phyloP scores from a whole-genome alignment of 2,888 invertebrate species.

The Reticulitermes lucifugus region DNA sequence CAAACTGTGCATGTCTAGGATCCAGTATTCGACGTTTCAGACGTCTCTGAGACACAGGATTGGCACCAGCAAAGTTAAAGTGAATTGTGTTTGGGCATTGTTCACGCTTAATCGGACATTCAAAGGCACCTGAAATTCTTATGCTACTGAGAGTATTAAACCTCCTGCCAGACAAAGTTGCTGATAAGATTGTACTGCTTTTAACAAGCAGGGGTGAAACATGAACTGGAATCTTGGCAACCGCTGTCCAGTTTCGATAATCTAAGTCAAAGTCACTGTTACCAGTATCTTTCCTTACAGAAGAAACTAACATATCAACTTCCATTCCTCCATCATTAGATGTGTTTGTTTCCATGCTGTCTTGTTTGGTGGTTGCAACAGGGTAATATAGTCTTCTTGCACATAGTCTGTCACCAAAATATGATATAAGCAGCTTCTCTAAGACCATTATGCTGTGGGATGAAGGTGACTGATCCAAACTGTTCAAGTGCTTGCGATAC shows the following conservation, averaged over 20 bases:
- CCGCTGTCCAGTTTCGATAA: slow-evolving; percentile 39
- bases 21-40: slow-evolving; percentile 29
- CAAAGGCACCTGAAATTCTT: slow-evolving; percentile 36
- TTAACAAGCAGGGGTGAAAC: slow-evolving; percentile 22
- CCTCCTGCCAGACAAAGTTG: not conserved
- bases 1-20: slow-evolving; percentile 35
- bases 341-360: not conserved
- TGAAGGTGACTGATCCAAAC: not conserved
- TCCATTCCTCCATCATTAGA: slow-evolving; percentile 9
- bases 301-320: slow-evolving; percentile 18
- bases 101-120: not conserved
- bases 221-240: slow-evolving; percentile 33
- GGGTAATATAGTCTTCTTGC: slow-evolving; percentile 17
- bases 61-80: slow-evolving; percentile 47
- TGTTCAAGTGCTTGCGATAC: slow-evolving; percentile 33
- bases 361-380: not conserved
- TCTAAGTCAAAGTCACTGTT: slow-evolving; percentile 38
- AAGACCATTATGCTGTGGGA: not conserved
- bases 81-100: slow-evolving; percentile 9
- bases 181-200: not conserved
- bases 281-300: slow-evolving; percentile 8
- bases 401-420: slow-evolving; percentile 45
- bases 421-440: slow-evolving; percentile 15
- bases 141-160: not conserved
- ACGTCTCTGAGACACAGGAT: slow-evolving; percentile 22